A percentile compares a stretch with the other conserved stretches of the same genome.
phyloP scores from a whole-genome alignment of 2,888 invertebrate genomes.

The Troilus luridus region DNA sequence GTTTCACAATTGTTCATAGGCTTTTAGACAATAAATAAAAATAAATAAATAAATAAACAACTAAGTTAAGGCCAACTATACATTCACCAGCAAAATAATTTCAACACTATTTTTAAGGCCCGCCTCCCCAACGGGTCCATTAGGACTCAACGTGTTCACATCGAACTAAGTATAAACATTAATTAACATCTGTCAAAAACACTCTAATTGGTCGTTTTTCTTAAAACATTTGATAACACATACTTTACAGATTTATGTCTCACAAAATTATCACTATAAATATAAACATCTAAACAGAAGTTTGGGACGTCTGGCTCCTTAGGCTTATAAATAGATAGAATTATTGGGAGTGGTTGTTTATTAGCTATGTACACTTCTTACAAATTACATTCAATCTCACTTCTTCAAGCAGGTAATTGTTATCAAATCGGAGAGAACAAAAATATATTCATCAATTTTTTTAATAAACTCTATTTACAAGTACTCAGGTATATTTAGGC shows the following conservation, averaged over 20 bases:
- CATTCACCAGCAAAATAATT: constrained; percentile 51
- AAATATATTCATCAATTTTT: constrained; percentile 46
- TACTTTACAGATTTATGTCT: constrained; percentile 47
- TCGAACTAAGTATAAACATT: constrained; percentile 62
- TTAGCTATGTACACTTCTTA: constrained; percentile 14
- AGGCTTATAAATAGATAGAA: constrained; percentile 48
- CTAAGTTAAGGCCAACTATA: constrained; percentile 51
- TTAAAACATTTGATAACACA: constrained; percentile 51
- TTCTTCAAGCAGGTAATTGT: constrained; percentile 10
- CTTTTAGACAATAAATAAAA: constrained; percentile 24
- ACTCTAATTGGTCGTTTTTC: constrained; percentile 62
- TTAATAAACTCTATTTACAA: constrained; percentile 18
- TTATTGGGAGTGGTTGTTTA: constrained; percentile 25
- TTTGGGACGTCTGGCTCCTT: constrained; percentile 53
- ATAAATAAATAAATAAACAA: constrained; percentile 33
- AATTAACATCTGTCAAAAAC: constrained; percentile 59
- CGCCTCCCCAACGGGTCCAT: neutral
- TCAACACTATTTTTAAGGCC: constrained; percentile 11
- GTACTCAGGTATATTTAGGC: constrained; percentile 34
- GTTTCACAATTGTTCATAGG: constrained; percentile 30
- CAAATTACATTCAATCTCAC: constrained; percentile 51
- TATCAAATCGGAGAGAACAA: constrained; percentile 19
- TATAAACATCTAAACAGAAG: constrained; percentile 52
- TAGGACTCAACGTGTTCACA: neutral
- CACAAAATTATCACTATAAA: constrained; percentile 58